These are phyloP conservation scores for Neuroscelio doddi DNA, from an alignment of 2,888 invertebrate genomes.

Conservation along the genomic window DNA sequence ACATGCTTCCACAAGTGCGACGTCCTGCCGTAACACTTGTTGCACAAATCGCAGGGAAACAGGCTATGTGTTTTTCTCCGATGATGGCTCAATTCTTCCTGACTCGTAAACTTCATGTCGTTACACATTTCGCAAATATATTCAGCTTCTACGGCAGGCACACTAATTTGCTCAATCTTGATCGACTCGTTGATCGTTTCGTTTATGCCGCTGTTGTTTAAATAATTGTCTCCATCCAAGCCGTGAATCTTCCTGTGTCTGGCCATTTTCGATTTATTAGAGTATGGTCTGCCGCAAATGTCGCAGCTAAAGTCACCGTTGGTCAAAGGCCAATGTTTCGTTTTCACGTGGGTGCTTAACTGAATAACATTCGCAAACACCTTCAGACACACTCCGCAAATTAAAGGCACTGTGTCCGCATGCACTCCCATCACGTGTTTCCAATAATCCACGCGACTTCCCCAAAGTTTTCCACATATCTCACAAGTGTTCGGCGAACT, in stretches of 20 bases:
- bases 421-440: conserved; percentile 74
- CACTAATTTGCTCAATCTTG: conserved; percentile 20
- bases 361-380: conserved; percentile 71
- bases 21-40: conserved; percentile 76
- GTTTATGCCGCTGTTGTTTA: conserved; percentile 44
- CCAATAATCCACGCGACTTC: conserved; percentile 73
- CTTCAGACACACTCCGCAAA: conserved; percentile 73
- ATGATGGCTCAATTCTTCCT: conserved; percentile 75
- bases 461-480: conserved; percentile 74
- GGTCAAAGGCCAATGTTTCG: conserved; percentile 71
- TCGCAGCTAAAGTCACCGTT: conserved; percentile 73
- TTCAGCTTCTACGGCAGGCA: conserved; percentile 43
- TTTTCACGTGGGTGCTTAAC: conserved; percentile 70
- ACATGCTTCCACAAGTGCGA: conserved; percentile 79
- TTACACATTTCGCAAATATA: conserved; percentile 65
- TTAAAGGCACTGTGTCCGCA: conserved; percentile 72
- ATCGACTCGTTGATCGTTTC: conserved; percentile 44
- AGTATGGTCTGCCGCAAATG: conserved; percentile 73
- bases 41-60: conserved; percentile 77
- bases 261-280: conserved; percentile 74
- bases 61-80: conserved; percentile 74
- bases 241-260: conserved; percentile 73
- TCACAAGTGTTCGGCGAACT: conserved; percentile 70
- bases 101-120: conserved; percentile 69
- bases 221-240: conserved; percentile 56